phyloP scores from a whole-genome alignment of 2,888 invertebrate genomes.

The Helicoverpa assulta region DNA sequence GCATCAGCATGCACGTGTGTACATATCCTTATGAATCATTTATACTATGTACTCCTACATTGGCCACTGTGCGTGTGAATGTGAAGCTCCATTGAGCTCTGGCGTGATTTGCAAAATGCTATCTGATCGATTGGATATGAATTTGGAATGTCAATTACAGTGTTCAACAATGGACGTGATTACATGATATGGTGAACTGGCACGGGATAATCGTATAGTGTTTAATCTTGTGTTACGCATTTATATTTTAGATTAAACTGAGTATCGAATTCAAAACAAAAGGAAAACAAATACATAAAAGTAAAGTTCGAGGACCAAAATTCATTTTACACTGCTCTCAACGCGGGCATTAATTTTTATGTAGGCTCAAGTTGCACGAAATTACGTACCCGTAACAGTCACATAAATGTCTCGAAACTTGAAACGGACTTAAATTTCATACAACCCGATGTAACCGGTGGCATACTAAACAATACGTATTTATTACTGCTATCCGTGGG shows the following conservation, averaged over 20 bases:
- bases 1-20: conserved; percentile 60
- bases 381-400: conserved; percentile 32
- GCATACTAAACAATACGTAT: conserved; percentile 61
- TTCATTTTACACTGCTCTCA: conserved; percentile 25
- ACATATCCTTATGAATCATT: conserved; percentile 58
- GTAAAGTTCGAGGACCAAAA: conserved; percentile 11
- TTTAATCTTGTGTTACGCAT: too few species aligned
- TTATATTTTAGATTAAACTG: not conserved
- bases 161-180: conserved; percentile 20
- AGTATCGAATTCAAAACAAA: not conserved
- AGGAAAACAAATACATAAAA: not conserved
- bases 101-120: conserved; percentile 59
- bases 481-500: conserved; percentile 58
- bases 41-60: conserved; percentile 42
- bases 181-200: conserved; percentile 12
- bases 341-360: conserved; percentile 37
- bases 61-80: conserved; percentile 55
- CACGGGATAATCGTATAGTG: conserved; percentile 11
- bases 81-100: conserved; percentile 46
- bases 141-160: conserved; percentile 50
- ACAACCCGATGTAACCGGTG: conserved; percentile 40
- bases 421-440: conserved; percentile 50
- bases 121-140: conserved; percentile 48
- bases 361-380: conserved; percentile 43
- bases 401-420: conserved; percentile 29